phyloP scores from a whole-genome alignment of 2,888 invertebrate species.

The Temnothorax rugatulus region DNA sequence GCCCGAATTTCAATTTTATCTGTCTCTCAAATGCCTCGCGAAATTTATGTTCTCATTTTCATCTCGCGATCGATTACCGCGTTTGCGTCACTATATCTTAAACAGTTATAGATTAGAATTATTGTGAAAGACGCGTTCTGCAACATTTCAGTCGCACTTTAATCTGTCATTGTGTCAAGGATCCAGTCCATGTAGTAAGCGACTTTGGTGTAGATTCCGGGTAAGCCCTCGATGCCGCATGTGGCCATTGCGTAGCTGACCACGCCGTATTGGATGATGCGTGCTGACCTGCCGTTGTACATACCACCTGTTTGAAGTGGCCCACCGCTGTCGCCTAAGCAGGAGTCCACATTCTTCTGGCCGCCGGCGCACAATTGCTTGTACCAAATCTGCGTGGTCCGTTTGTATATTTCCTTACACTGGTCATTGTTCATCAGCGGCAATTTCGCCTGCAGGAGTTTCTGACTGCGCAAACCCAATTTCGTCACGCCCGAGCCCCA shows the following conservation, averaged over 20 bases:
- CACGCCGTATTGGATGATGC: slow-evolving; percentile 89
- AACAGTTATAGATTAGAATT: neutral
- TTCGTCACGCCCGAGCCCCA: slow-evolving; percentile 94
- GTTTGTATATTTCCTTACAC: slow-evolving; percentile 79
- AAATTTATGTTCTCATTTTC: neutral
- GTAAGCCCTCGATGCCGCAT: slow-evolving; percentile 84
- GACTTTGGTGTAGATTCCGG: slow-evolving; percentile 86
- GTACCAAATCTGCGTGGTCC: slow-evolving; percentile 82
- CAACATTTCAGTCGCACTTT: neutral
- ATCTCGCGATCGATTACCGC: neutral
- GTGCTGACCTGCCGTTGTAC: slow-evolving; percentile 78
- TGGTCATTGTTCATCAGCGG: slow-evolving; percentile 83
- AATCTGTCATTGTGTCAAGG: slow-evolving; percentile 80
- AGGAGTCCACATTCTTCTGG: slow-evolving; percentile 88
- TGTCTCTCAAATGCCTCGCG: neutral
- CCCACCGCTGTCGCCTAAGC: slow-evolving; percentile 91
- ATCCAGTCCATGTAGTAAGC: slow-evolving; percentile 86
- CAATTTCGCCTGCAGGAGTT: slow-evolving; percentile 86
- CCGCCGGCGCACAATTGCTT: slow-evolving; percentile 90
- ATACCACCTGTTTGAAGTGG: slow-evolving; percentile 87
- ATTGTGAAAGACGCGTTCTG: neutral
- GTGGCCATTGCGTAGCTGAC: no score
- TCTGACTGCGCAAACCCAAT: slow-evolving; percentile 87
- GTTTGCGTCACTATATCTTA: neutral
- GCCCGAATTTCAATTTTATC: slow-evolving; percentile 3